phyloP scores from a whole-genome alignment of 2,888 invertebrate species.

The Acleris holmiana region DNA sequence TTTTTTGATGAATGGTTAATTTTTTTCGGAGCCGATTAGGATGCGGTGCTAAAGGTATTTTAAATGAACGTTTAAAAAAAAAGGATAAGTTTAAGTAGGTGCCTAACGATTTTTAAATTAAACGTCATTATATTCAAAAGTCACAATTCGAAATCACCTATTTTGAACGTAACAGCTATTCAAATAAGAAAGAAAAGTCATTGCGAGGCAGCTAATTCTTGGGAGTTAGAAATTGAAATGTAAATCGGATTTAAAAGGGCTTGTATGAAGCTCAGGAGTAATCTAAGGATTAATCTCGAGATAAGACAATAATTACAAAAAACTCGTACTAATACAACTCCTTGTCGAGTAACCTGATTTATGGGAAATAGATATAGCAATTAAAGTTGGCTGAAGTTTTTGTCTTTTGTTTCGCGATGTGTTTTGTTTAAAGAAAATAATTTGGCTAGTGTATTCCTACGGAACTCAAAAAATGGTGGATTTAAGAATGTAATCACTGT shows the following conservation, averaged over 20 bases:
- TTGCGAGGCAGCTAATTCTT: constrained; percentile 1
- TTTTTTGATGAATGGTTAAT: no score
- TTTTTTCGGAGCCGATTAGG: no score
- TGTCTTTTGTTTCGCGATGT: neutral
- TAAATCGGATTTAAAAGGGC: constrained; percentile 23
- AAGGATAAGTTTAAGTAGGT: no score
- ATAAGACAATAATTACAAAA: constrained; percentile 10
- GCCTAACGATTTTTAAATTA: no score
- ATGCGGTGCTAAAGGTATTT: no score
- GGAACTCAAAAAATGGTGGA: no score
- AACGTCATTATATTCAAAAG: no score
- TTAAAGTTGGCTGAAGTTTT: neutral
- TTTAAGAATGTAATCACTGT: no score
- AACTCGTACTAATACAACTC: constrained; percentile 13
- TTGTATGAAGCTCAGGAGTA: constrained; percentile 7
- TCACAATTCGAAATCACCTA: no score
- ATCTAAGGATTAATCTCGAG: constrained; percentile 8
- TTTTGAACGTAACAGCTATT: no score
- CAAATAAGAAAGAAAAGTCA: neutral
- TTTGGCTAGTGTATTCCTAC: no score
- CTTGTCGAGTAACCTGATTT: constrained; percentile 11
- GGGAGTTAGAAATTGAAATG: constrained; percentile 20
- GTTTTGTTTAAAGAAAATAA: neutral
- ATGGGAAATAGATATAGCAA: constrained; percentile 1
- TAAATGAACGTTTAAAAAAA: no score